phyloP scores from a whole-genome alignment of 2,888 invertebrate species.

The Leptopilina myrica region DNA sequence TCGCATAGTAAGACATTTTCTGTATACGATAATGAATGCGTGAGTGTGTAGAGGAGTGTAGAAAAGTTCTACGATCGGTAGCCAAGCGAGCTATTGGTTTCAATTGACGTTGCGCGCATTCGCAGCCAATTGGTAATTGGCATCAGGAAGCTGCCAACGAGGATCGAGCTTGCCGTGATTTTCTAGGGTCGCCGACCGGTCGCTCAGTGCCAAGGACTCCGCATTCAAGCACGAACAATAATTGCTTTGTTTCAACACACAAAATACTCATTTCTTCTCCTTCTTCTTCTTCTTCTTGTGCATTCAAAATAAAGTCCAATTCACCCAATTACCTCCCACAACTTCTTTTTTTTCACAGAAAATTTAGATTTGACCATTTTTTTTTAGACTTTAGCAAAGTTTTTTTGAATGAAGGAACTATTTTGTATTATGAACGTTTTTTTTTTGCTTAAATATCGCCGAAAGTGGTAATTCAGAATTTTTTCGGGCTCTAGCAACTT shows the following conservation, averaged over 20 bases:
- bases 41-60: neutral
- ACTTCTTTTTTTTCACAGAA: too few relatives aligned
- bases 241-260: conserved; percentile 57
- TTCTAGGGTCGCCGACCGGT: conserved; percentile 57
- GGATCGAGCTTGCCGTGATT: conserved; percentile 12
- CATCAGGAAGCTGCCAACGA: conserved; percentile 54
- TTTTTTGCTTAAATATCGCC: too few relatives aligned
- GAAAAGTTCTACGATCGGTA: conserved; percentile 4
- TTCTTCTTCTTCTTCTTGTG: neutral
- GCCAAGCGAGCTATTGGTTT: neutral
- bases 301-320: too few relatives aligned
- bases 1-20: conserved; percentile 5
- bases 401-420: too few relatives aligned
- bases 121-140: conserved; percentile 41
- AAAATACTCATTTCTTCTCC: conserved; percentile 42
- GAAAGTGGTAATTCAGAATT: too few relatives aligned
- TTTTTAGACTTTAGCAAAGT: too few relatives aligned
- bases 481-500: too few relatives aligned
- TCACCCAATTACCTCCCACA: too few relatives aligned
- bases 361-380: too few relatives aligned
- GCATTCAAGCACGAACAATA: conserved; percentile 55
- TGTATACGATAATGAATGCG: too few relatives aligned
- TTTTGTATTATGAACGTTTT: too few relatives aligned
- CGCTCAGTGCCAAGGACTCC: conserved; percentile 56
- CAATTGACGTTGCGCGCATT: neutral